These are phyloP conservation scores for Columba livia DNA, from an alignment of 2,113 vertebrate species.

Conservation along the genomic window DNA sequence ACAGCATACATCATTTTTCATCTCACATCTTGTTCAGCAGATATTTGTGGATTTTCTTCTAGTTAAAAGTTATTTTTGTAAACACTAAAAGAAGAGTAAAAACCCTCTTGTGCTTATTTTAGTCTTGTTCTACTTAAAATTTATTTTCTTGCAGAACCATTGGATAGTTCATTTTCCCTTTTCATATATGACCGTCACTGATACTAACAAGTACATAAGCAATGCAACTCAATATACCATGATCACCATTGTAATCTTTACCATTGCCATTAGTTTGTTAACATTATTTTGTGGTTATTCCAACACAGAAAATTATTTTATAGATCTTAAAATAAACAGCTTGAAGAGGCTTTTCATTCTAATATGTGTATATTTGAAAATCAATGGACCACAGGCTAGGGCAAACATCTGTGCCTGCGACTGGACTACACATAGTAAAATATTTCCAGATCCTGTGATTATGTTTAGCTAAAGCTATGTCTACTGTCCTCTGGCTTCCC, in stretches of 20 bases:
- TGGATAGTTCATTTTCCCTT: neutral
- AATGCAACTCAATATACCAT: neutral
- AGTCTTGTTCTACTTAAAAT: neutral
- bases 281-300: neutral
- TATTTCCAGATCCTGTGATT: neutral
- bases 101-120: neutral
- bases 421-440: neutral
- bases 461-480: neutral
- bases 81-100: neutral
- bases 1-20: neutral
- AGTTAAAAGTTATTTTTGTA: neutral
- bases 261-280: neutral
- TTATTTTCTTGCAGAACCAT: neutral
- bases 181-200: neutral
- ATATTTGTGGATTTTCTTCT: neutral
- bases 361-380: neutral
- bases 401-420: neutral
- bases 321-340: neutral
- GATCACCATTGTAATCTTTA: neutral
- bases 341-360: neutral
- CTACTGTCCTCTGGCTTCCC: neutral
- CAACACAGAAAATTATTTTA: neutral
- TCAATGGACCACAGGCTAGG: neutral
- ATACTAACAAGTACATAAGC: neutral
- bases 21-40: neutral